Evolutionary conservation across 2,797 vertebrate genomes (phyloP), one percentile per base, ranked within the genome.

Genomic region (Lutra lutra): DNA sequence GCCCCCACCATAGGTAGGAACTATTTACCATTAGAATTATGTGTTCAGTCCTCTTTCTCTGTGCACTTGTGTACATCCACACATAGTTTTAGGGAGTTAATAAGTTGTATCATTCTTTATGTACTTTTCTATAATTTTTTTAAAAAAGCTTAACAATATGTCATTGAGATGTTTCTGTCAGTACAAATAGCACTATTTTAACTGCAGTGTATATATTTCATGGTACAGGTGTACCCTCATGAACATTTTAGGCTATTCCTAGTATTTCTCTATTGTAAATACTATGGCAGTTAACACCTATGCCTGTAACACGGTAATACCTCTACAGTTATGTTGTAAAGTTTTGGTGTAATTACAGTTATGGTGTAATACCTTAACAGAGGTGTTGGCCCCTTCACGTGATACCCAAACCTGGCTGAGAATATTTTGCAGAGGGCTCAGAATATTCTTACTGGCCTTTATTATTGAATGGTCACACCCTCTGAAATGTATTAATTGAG

Each of bases 211-310:
- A n/a, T 23, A 1, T 85, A 64, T 89, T 84, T 95, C 77, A 56
- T 72, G 60, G 25, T 87, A 83, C 12, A 73, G 17, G 29, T 60
- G 4, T 87, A 54, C 21, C 7, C 48, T 66, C 13, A 48, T 48
- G 48, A 90, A 68, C 2, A 4, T 43, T 84, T 84, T 87, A 90
- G 7, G 75, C 89, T 83, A 93, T 85, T 80, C 66, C 77, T 51
- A 46, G 29, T 86, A 54, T 95, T 89, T 91, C 46, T 94, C 12
- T 96, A 2, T 87, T 73, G 46, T 84, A 86, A 96, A 78, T 83
- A 79, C 64, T 62, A 4, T 83, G 79, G 66, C 79, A 78, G 32
- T 91, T 95, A 92, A 95, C 70, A 75, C 62, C 80, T 48, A 11
- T 60, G 60, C 13, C 20, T 89, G 66, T 88, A 91, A 94, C 94